Evolutionary conservation across 2,113 vertebrate species (phyloP).

Genomic region (Meleagris gallopavo): DNA sequence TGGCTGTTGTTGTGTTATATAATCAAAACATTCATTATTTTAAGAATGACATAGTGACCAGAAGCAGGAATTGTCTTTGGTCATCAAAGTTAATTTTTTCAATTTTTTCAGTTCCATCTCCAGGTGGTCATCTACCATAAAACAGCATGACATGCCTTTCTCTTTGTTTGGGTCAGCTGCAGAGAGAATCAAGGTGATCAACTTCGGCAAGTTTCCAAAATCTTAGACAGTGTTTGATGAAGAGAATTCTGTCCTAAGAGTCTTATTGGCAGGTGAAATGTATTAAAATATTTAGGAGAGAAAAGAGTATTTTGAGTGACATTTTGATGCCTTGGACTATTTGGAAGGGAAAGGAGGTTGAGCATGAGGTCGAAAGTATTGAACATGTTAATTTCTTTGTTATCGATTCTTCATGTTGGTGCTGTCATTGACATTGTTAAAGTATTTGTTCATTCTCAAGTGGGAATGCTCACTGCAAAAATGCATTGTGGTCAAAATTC

Average conservation of each 20-base stretch:
- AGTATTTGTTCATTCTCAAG: neutral
- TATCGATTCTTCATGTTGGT: neutral
- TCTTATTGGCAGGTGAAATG: neutral
- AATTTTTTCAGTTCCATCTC: neutral
- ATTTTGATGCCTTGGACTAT: neutral
- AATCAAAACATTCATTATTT: neutral
- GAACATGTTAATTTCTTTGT: neutral
- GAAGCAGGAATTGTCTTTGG: neutral
- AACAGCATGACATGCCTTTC: neutral
- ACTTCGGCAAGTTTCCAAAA: neutral
- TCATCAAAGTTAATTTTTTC: neutral
- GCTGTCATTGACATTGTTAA: neutral
- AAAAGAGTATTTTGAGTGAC: neutral
- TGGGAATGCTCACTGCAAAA: neutral
- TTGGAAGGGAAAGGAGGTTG: neutral
- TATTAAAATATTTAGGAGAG: neutral
- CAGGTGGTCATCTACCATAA: neutral
- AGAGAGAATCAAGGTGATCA: neutral
- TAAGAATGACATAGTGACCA: neutral
- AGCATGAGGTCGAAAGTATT: neutral
- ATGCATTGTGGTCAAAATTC: neutral
- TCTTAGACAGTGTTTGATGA: neutral
- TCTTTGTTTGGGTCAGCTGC: rapidly evolving
- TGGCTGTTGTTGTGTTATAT: neutral
- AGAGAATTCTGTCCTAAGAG: neutral